Base-by-base conservation (phyloP, 2,888 invertebrate genomes). In the Troides helena region DNA sequence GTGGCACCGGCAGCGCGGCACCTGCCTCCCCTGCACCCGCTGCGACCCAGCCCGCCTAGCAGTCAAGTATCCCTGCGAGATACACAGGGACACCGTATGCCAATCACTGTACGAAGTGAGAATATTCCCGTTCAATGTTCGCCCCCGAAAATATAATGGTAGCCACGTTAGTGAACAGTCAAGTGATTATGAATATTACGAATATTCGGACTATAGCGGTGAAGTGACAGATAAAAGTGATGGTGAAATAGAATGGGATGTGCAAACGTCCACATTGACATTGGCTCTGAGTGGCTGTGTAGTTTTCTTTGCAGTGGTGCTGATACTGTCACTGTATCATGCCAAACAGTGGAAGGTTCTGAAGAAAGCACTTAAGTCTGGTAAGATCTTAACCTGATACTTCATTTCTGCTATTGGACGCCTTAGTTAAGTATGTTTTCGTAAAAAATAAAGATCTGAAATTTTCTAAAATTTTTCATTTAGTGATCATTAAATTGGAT, bases 271-370 rank as follows among this genome's bases (percentile, higher is more conserved):
- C 64, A 95, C 95, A 69, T 92, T 97, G 79, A 94, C 95, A 72
- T 87, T 96, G 75, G 96, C 96, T 64, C 95, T 95, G 56, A 94
- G 95, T 82, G 95, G 96, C 74, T 97, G 96, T 92, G 93, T 96
- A 71, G 92, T 96, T 82, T 97, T 97, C 93, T 96, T 97, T 92
- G 91, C 96, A 78, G 95, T 95, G 75, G 96, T 96, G 82, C 94
- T 96, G 76, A 94, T 95, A 80, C 95, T 96, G 84, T 95, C 96
- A 76, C 88, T 96, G 78, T 95, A 96, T 80, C 96, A 96, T 83
- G 95, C 96, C 77, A 94, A 95, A 80, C 96, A 96, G 85, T 97
- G 96, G 96, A 94, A 95, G 84, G 94, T 95, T 81, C 94, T 97
- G 83, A 96, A 96, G 88, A 94, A 94, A 81, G 95, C 95, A 80